These are phyloP conservation scores for Philopedon plagiatum DNA, from an alignment of 2,888 invertebrate species.

Conservation along the genomic window DNA sequence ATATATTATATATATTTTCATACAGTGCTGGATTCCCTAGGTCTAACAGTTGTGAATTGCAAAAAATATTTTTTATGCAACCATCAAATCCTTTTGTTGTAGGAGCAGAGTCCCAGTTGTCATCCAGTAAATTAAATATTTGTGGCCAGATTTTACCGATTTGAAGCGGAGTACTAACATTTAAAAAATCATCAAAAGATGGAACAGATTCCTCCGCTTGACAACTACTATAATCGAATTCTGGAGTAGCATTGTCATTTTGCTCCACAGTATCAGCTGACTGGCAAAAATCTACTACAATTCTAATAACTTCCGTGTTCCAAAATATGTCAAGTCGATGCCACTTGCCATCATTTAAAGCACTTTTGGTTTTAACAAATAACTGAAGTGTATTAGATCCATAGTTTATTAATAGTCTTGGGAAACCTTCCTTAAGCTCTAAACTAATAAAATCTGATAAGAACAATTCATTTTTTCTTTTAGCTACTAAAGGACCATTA, in stretches of 20 bases:
- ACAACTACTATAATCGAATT: constrained; percentile 91
- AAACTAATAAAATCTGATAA: constrained; percentile 94
- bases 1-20: constrained; percentile 88
- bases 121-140: constrained; percentile 89
- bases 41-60: constrained; percentile 96
- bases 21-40: constrained; percentile 92
- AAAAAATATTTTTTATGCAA: constrained; percentile 94
- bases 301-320: constrained; percentile 92
- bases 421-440: constrained; percentile 92
- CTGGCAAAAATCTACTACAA: constrained; percentile 94
- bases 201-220: constrained; percentile 93
- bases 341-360: constrained; percentile 97
- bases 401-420: constrained; percentile 91
- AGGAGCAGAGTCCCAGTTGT: constrained; percentile 83
- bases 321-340: constrained; percentile 96
- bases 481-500: constrained; percentile 97
- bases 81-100: constrained; percentile 81
- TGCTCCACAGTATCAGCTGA: constrained; percentile 90
- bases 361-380: constrained; percentile 86
- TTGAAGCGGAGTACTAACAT: constrained; percentile 95
- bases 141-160: constrained; percentile 88
- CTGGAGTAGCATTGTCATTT: constrained; percentile 90
- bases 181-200: constrained; percentile 95
- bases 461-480: constrained; percentile 89
- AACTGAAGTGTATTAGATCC: constrained; percentile 93